Evolutionary conservation across 2,797 vertebrate genomes (phyloP).

Genomic region (Tinamus major): DNA sequence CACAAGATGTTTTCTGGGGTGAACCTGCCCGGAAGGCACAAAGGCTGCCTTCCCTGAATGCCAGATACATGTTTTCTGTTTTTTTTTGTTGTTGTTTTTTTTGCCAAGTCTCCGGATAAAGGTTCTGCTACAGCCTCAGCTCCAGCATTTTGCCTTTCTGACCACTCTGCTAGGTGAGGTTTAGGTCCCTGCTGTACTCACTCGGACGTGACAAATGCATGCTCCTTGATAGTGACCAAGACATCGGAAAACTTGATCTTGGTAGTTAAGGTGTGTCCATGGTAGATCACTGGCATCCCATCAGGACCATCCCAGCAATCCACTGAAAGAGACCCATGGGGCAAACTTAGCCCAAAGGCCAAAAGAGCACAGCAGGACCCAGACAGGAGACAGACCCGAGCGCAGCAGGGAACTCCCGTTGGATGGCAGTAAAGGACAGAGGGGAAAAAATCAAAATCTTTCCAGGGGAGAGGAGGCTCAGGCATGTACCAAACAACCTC

Average conservation of each 20-base stretch:
- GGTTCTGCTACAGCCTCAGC: background rate
- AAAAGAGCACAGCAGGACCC: background rate
- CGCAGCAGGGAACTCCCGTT: rapidly evolving
- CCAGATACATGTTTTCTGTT: rapidly evolving
- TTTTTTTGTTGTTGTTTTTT: background rate
- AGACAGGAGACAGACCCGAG: rapidly evolving
- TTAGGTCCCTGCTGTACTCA: constrained; percentile 79
- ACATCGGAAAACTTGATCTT: constrained; percentile 98
- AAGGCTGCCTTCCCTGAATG: rapidly evolving
- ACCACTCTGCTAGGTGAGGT: background rate
- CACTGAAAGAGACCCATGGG: constrained; percentile 82
- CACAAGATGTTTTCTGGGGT: background rate
- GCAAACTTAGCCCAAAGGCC: background rate
- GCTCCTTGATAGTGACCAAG: constrained; percentile 95
- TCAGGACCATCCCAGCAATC: constrained; percentile 99
- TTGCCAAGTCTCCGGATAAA: background rate
- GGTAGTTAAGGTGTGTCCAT: constrained; percentile 97
- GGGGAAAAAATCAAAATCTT: background rate
- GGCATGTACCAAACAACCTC: rapidly evolving
- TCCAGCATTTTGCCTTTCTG: background rate
- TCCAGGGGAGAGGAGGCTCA: background rate
- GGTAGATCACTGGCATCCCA: constrained; percentile 98
- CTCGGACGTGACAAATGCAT: constrained; percentile 97
- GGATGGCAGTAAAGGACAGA: background rate
- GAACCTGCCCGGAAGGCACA: background rate